Evolutionary conservation across 2,888 invertebrate species (phyloP).

Genomic region (Anorthoa munda): DNA sequence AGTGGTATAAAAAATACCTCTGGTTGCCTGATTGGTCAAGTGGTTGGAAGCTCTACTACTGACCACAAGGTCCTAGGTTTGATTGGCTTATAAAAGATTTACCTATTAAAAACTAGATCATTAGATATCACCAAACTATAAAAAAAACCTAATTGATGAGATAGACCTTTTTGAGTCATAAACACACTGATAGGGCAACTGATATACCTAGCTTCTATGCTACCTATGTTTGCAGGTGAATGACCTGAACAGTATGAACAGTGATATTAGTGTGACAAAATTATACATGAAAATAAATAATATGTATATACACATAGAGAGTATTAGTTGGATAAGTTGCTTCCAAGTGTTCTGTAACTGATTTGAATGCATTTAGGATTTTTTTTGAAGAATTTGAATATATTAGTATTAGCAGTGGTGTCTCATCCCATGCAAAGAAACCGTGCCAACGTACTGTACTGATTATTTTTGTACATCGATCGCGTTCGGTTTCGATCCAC

Average conservation of each 20-base stretch:
- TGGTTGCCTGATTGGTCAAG: background rate
- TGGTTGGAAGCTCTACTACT: background rate
- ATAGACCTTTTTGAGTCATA: constrained; percentile 28
- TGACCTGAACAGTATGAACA: constrained; percentile 67
- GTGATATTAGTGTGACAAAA: constrained; percentile 62
- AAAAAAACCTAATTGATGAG: constrained; percentile 30
- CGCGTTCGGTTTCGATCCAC: too few species aligned
- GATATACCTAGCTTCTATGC: constrained; percentile 65
- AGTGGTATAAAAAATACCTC: background rate
- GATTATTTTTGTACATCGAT: too few species aligned
- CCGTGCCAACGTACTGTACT: too few species aligned
- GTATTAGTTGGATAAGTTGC: background rate
- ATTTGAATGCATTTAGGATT: constrained; percentile 1
- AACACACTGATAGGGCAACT: constrained; percentile 42
- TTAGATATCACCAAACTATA: constrained; percentile 7
- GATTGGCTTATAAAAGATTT: background rate
- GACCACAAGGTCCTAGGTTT: background rate
- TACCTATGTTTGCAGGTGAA: constrained; percentile 72
- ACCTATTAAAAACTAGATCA: background rate
- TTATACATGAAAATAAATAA: constrained; percentile 18
- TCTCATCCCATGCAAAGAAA: too few species aligned
- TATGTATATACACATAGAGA: background rate
- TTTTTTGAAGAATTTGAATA: too few species aligned
- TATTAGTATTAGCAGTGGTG: too few species aligned
- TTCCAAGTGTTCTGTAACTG: constrained; percentile 1